These are phyloP conservation scores for Laothoe populi DNA, from an alignment of 2,888 invertebrate species.

Conservation along the genomic window DNA sequence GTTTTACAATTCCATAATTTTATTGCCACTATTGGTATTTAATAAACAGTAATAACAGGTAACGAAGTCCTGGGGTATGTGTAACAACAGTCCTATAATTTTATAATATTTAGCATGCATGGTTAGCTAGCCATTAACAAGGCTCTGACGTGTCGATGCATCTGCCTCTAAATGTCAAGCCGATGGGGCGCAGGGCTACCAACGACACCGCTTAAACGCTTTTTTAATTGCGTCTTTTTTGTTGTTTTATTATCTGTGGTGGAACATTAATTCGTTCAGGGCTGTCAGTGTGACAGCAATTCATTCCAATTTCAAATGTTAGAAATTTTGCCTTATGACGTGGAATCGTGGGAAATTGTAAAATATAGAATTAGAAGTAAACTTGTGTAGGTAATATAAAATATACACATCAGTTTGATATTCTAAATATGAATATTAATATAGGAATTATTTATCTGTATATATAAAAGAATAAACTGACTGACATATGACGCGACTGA, in stretches of 20 bases:
- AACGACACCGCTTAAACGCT: constrained; percentile 1
- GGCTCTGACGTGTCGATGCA: constrained; percentile 34
- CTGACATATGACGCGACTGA: too few species aligned
- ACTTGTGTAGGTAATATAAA: too few species aligned
- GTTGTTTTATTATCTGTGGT: neutral
- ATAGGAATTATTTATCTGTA: too few species aligned
- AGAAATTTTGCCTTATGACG: too few species aligned
- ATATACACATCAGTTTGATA: too few species aligned
- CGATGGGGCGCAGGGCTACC: constrained; percentile 19
- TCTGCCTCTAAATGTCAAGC: constrained; percentile 41
- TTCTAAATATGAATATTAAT: too few species aligned
- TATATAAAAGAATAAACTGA: too few species aligned
- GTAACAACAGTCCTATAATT: constrained; percentile 38
- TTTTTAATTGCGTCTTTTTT: constrained; percentile 20
- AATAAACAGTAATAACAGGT: constrained; percentile 9
- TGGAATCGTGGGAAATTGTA: neutral
- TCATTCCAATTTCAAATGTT: neutral
- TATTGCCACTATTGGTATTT: neutral
- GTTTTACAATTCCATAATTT: neutral
- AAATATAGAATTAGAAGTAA: neutral
- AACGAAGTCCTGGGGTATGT: neutral
- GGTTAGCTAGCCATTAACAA: constrained; percentile 46
- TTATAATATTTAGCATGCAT: constrained; percentile 44
- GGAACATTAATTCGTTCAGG: constrained; percentile 9
- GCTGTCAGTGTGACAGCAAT: neutral